phyloP scores from a whole-genome alignment of 2,888 invertebrate species.

The Nematopogon swammerdamellus region DNA sequence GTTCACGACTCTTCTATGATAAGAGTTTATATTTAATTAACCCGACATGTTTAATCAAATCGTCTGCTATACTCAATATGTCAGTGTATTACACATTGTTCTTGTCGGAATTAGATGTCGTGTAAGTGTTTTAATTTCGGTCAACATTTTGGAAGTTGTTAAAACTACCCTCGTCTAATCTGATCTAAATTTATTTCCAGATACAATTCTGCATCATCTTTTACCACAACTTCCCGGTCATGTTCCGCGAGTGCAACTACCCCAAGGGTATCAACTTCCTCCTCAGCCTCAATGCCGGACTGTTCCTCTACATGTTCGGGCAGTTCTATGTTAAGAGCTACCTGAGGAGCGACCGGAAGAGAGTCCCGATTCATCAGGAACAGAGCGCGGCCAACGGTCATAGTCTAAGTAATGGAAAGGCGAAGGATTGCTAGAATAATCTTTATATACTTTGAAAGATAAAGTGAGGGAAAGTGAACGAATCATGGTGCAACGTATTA shows the following conservation, averaged over 20 bases:
- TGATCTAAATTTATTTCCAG: conserved; percentile 30
- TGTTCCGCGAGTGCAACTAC: conserved; percentile 67
- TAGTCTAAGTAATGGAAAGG: conserved; percentile 4
- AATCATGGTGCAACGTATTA: too few species aligned
- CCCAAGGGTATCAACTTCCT: conserved; percentile 67
- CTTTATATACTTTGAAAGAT: not conserved
- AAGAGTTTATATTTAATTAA: too few species aligned
- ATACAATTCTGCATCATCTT: conserved; percentile 74
- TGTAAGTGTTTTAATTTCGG: too few species aligned
- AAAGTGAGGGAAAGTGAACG: too few species aligned
- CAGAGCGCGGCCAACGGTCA: not conserved
- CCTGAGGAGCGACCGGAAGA: conserved; percentile 15
- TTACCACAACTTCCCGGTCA: conserved; percentile 63
- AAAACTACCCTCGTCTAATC: too few species aligned
- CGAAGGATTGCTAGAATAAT: conserved; percentile 29
- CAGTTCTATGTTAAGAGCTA: conserved; percentile 72
- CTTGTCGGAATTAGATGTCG: too few species aligned
- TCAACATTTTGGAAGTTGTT: too few species aligned
- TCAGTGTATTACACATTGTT: too few species aligned
- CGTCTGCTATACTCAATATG: too few species aligned
- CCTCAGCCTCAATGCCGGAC: conserved; percentile 62
- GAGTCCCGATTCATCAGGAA: too few species aligned
- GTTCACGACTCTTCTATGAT: too few species aligned
- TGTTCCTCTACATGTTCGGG: conserved; percentile 76
- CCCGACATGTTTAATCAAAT: too few species aligned